Percentiles rank a stretch among this genome's conserved stretches.
Evolutionary conservation across 2,888 invertebrate species (phyloP).

Genomic region (Ecdyonurus torrentis): DNA sequence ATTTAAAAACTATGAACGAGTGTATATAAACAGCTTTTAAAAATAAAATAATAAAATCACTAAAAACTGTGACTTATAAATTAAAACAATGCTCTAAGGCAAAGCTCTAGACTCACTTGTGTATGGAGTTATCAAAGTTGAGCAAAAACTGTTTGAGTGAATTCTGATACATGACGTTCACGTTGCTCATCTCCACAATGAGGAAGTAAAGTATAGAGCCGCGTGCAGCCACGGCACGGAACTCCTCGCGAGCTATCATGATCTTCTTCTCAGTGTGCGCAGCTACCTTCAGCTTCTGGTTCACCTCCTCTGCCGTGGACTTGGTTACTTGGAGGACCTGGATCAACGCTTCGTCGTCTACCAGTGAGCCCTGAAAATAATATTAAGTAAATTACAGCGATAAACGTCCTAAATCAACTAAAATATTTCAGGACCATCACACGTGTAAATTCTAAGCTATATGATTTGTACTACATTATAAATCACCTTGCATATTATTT

Average conservation of each 20-base stretch:
- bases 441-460: no score
- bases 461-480: background rate
- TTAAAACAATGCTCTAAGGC: background rate
- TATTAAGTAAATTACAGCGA: background rate
- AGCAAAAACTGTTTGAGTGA: constrained; percentile 85
- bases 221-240: constrained; percentile 82
- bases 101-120: constrained; percentile 33
- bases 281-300: constrained; percentile 80
- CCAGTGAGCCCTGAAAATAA: constrained; percentile 54
- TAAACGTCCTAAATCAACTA: no score
- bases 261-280: constrained; percentile 91
- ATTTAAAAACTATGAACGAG: no score
- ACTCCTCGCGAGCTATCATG: constrained; percentile 84
- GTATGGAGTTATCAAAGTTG: constrained; percentile 86
- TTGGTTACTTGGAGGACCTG: constrained; percentile 66
- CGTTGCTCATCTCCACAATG: constrained; percentile 94
- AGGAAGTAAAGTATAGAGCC: constrained; percentile 91
- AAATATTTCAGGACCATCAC: no score
- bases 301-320: constrained; percentile 83
- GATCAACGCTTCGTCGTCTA: constrained; percentile 90
- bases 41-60: background rate
- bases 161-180: constrained; percentile 94
- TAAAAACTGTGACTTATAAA: background rate
- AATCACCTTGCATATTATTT: background rate
- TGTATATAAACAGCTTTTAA: background rate